A percentile compares a stretch with the other conserved stretches of the same genome.
phyloP scores from a whole-genome alignment of 92 coral and sea anemone genomes.

The Epizoanthus rinbou region DNA sequence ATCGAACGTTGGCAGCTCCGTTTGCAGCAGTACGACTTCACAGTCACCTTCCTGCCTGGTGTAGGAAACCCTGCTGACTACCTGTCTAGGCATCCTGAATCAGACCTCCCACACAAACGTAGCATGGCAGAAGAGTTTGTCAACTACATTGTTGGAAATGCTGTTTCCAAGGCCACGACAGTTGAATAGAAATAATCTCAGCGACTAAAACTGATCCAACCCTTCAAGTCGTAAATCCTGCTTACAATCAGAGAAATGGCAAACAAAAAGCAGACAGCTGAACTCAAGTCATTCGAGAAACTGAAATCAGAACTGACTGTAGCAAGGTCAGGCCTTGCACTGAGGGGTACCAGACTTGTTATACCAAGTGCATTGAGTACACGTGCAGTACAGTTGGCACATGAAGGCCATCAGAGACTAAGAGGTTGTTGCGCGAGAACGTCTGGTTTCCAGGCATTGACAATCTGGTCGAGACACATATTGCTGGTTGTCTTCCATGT shows the following conservation, averaged over 20 bases:
- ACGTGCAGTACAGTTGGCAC: not conserved
- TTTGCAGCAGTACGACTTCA: not conserved
- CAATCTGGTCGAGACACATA: conserved; percentile 8
- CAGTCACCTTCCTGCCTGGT: not conserved
- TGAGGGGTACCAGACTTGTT: not conserved
- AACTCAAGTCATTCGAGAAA: not conserved
- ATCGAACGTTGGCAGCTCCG: not conserved
- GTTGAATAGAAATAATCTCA: not conserved
- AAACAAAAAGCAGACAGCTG: not conserved
- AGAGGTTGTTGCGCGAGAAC: not conserved
- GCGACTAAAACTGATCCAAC: not conserved
- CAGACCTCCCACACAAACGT: not conserved
- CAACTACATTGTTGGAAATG: not conserved
- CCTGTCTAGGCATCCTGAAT: not conserved
- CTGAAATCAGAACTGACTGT: not conserved
- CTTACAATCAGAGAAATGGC: conserved; percentile 12
- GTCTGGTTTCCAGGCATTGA: conserved; percentile 17
- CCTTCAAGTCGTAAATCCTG: not conserved
- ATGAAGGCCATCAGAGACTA: conserved; percentile 25
- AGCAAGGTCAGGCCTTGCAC: not conserved
- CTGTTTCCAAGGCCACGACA: not conserved
- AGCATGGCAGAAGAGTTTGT: conserved; percentile 2
- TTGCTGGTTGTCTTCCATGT: conserved; percentile 14
- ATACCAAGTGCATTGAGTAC: not conserved
- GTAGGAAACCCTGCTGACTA: not conserved